Percentiles rank a stretch among this genome's conserved stretches.
phyloP scores from a whole-genome alignment of 2,113 vertebrate genomes.

The Glaucidium brasilianum region DNA sequence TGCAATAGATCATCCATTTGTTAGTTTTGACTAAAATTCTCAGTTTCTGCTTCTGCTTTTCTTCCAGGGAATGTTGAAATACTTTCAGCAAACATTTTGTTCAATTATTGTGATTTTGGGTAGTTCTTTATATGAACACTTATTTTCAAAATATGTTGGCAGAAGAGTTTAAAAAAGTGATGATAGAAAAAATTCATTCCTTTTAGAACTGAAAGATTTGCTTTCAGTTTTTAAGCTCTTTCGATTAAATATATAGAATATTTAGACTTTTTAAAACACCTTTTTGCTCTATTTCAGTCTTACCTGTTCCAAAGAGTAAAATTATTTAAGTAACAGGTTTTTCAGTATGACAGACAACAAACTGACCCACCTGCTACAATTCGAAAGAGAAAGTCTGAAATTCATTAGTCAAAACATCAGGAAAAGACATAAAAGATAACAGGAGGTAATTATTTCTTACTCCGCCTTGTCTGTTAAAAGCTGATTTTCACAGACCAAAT shows the following conservation, averaged over 20 bases:
- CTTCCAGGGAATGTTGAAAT: not conserved
- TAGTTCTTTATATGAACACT: not conserved
- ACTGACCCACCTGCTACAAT: not conserved
- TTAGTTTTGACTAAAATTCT: not conserved
- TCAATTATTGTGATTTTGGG: not conserved
- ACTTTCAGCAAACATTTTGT: not conserved
- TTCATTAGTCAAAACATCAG: not conserved
- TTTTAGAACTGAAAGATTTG: not conserved
- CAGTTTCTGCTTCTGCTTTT: not conserved
- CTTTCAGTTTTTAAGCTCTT: not conserved
- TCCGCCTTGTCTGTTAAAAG: not conserved
- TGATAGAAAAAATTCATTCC: not conserved
- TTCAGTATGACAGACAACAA: not conserved
- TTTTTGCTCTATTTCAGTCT: not conserved
- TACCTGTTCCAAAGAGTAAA: not conserved
- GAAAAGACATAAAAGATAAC: not conserved
- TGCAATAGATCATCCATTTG: not conserved
- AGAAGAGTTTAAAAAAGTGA: not conserved
- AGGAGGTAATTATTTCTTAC: not conserved
- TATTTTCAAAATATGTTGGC: not conserved
- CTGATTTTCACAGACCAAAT: not conserved
- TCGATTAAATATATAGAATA: not conserved
- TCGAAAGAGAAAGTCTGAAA: not conserved
- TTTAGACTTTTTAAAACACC: not conserved
- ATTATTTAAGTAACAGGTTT: not conserved